phyloP scores from a whole-genome alignment of 2,113 vertebrate species.

The Indri indri region DNA sequence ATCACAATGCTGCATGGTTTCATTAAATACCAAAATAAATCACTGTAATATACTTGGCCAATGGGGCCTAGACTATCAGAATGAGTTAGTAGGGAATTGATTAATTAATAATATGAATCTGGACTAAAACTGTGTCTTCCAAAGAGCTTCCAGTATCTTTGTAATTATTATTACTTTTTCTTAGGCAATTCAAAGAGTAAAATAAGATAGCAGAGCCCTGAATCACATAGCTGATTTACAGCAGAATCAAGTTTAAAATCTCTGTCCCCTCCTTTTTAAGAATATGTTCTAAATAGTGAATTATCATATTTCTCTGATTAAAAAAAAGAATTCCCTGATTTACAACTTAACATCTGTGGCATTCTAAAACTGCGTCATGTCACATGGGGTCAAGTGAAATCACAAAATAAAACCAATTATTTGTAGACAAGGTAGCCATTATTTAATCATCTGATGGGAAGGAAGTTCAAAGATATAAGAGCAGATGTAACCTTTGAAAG shows the following conservation, averaged over 20 bases:
- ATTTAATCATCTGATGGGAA: slow-evolving; percentile 45
- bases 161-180: neutral
- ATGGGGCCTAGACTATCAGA: neutral
- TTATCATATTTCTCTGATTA: neutral
- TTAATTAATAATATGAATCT: slow-evolving; percentile 1
- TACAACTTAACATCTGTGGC: neutral
- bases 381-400: neutral
- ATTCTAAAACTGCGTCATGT: slow-evolving; percentile 7
- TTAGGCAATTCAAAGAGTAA: neutral
- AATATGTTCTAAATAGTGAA: neutral
- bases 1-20: neutral
- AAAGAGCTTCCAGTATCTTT: neutral
- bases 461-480: slow-evolving; percentile 35
- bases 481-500: neutral
- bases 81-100: slow-evolving; percentile 2
- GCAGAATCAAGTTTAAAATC: neutral
- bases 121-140: neutral
- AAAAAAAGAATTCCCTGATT: neutral
- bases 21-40: slow-evolving; percentile 44
- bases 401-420: slow-evolving; percentile 60
- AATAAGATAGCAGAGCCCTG: neutral
- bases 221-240: neutral
- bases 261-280: neutral
- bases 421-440: slow-evolving; percentile 44
- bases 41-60: slow-evolving; percentile 17